Conservation (phyloP, 2,797 vertebrate species). For the Enteromius fasciolatus region DNA sequence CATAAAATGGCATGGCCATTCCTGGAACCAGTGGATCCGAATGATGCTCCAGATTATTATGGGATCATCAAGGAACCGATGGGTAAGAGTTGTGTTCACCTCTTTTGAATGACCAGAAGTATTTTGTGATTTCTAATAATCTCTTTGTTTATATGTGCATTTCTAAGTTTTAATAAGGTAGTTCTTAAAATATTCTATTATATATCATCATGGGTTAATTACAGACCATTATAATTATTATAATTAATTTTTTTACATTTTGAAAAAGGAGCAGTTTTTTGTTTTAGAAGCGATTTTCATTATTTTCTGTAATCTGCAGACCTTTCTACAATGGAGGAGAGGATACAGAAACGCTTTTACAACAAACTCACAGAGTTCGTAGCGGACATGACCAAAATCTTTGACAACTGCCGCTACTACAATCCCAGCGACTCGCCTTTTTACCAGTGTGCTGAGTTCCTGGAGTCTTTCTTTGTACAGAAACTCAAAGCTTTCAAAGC, state of each 20-base stretch:
- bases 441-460: slow-evolving; percentile 96
- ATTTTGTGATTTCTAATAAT: not conserved
- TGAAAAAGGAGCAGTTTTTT: not conserved
- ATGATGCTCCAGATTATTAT: slow-evolving; percentile 97
- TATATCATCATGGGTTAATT: not conserved
- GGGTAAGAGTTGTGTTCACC: slow-evolving; percentile 79
- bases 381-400: slow-evolving; percentile 99
- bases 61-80: slow-evolving; percentile 97
- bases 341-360: slow-evolving; percentile 92
- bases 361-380: slow-evolving; percentile 97
- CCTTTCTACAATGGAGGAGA: slow-evolving; percentile 95
- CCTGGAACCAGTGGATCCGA: slow-evolving; percentile 94
- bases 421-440: slow-evolving; percentile 98
- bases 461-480: slow-evolving; percentile 98
- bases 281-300: not conserved
- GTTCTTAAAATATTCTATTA: not conserved
- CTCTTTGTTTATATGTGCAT: not conserved
- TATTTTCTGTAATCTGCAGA: slow-evolving; percentile 73
- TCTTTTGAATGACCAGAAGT: not conserved
- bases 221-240: not conserved
- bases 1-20: slow-evolving; percentile 99
- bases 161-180: not conserved
- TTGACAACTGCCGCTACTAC: slow-evolving; percentile 99
- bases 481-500: slow-evolving; percentile 99
- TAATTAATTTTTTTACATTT: not conserved